A percentile compares a stretch with the other conserved stretches of the same genome.
phyloP scores from a whole-genome alignment of 2,888 invertebrate species.

The Pyrocoelia pectoralis region DNA sequence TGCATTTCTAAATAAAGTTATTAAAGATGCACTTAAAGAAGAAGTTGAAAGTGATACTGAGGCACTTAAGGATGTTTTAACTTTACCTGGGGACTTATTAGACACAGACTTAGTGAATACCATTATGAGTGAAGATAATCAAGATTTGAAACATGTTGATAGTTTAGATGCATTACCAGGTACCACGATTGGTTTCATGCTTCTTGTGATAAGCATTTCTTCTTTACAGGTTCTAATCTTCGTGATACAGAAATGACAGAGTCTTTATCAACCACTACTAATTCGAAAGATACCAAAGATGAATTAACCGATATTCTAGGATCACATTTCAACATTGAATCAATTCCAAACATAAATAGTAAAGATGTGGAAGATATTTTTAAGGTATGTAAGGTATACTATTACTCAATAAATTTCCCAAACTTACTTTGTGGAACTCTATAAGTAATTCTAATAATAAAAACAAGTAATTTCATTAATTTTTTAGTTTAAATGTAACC shows the following conservation, averaged over 20 bases:
- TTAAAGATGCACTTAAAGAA: constrained; percentile 41
- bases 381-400: no score
- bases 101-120: constrained; percentile 73
- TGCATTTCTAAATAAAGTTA: constrained; percentile 11
- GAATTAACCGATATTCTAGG: constrained; percentile 73
- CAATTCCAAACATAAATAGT: constrained; percentile 87
- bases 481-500: no score
- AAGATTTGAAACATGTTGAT: constrained; percentile 64
- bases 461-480: no score
- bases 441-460: no score
- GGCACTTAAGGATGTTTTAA: constrained; percentile 71
- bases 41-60: constrained; percentile 67
- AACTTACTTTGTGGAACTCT: no score
- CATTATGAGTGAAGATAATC: constrained; percentile 70
- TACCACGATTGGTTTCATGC: constrained; percentile 41
- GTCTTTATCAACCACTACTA: constrained; percentile 54
- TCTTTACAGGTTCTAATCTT: constrained; percentile 52
- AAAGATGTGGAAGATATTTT: constrained; percentile 93
- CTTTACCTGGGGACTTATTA: constrained; percentile 69
- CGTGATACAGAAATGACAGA: constrained; percentile 57
- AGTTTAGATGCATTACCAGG: constrained; percentile 62
- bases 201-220: constrained; percentile 15
- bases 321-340: constrained; percentile 77
- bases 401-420: no score
- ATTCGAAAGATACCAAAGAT: constrained; percentile 71